Percentiles rank a stretch among this genome's conserved stretches.
Evolutionary conservation across 2,888 invertebrate genomes (phyloP).

Genomic region (Drosophila antonietae): DNA sequence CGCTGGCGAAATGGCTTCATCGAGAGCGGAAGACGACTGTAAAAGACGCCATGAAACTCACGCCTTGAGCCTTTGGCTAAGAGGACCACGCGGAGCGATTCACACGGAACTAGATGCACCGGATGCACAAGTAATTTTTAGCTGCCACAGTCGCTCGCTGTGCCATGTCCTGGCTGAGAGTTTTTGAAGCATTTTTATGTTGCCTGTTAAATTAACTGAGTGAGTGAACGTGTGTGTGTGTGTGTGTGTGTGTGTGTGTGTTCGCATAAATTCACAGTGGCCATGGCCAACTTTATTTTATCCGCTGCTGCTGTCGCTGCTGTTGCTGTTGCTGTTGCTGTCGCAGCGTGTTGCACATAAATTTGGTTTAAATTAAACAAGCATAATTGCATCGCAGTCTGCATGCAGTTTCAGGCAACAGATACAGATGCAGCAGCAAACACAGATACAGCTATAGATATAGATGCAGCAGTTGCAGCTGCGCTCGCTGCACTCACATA

Average conservation of each 20-base stretch:
- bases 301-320: slow-evolving; percentile 44
- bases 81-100: slow-evolving; percentile 71
- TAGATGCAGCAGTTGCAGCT: slow-evolving; percentile 9
- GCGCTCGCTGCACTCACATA: slow-evolving; percentile 54
- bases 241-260: slow-evolving; percentile 12
- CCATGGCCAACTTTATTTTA: slow-evolving; percentile 58
- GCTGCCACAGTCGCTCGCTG: slow-evolving; percentile 55
- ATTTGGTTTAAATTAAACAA: slow-evolving; percentile 71
- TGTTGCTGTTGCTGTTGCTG: slow-evolving; percentile 18
- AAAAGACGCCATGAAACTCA: slow-evolving; percentile 73
- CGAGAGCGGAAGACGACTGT: slow-evolving; percentile 71
- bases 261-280: slow-evolving; percentile 49
- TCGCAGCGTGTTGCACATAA: slow-evolving; percentile 59
- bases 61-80: slow-evolving; percentile 63
- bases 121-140: slow-evolving; percentile 79
- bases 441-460: slow-evolving; percentile 1
- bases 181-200: slow-evolving; percentile 60
- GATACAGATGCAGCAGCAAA: slow-evolving; percentile 4
- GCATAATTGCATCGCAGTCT: slow-evolving; percentile 65
- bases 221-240: not conserved
- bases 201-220: slow-evolving; percentile 12
- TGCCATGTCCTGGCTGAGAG: slow-evolving; percentile 37
- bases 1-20: slow-evolving; percentile 47
- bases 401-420: slow-evolving; percentile 18
- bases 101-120: slow-evolving; percentile 58